A percentile compares a stretch with the other conserved stretches of the same genome.
These are phyloP conservation scores for Macrosoma leucophasiata DNA, from an alignment of 2,888 invertebrate genomes.

Conservation along the genomic window DNA sequence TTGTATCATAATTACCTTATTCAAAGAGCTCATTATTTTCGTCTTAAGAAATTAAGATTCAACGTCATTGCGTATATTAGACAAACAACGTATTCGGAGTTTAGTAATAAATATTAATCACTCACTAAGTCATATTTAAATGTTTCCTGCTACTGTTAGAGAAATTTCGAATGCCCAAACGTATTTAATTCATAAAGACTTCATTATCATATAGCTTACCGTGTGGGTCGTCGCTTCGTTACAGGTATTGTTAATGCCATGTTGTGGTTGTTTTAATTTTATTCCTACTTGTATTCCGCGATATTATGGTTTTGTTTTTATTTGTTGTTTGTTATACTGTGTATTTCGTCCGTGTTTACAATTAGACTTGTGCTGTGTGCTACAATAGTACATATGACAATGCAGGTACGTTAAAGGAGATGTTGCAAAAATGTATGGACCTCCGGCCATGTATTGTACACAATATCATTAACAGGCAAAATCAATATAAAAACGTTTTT, in stretches of 20 bases:
- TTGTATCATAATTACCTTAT: too few relatives aligned
- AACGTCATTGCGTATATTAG: slow-evolving; percentile 30
- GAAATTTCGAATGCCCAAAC: slow-evolving; percentile 45
- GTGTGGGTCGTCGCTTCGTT: slow-evolving; percentile 38
- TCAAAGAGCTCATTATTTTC: too few relatives aligned
- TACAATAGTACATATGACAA: too few relatives aligned
- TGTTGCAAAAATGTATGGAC: too few relatives aligned
- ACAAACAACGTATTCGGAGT: slow-evolving; percentile 32
- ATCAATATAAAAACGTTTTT: too few relatives aligned
- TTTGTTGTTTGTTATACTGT: too few relatives aligned
- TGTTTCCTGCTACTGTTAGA: slow-evolving; percentile 65
- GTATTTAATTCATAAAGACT: slow-evolving; percentile 51
- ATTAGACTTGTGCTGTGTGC: too few relatives aligned
- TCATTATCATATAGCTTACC: slow-evolving; percentile 55
- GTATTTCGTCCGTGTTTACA: too few relatives aligned
- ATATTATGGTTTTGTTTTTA: slow-evolving; percentile 2
- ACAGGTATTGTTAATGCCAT: slow-evolving; percentile 25
- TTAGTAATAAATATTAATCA: slow-evolving; percentile 66
- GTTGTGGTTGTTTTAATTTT: slow-evolving; percentile 15
- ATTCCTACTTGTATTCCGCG: slow-evolving; percentile 8
- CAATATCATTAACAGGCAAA: too few relatives aligned
- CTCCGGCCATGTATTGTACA: too few relatives aligned
- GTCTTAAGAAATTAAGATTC: too few relatives aligned
- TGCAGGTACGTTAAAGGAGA: too few relatives aligned
- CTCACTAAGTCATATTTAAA: slow-evolving; percentile 58